Evolutionary conservation across 1,140 invertebrate genomes (phyloP).

Genomic region (Calephelis virginiensis): DNA sequence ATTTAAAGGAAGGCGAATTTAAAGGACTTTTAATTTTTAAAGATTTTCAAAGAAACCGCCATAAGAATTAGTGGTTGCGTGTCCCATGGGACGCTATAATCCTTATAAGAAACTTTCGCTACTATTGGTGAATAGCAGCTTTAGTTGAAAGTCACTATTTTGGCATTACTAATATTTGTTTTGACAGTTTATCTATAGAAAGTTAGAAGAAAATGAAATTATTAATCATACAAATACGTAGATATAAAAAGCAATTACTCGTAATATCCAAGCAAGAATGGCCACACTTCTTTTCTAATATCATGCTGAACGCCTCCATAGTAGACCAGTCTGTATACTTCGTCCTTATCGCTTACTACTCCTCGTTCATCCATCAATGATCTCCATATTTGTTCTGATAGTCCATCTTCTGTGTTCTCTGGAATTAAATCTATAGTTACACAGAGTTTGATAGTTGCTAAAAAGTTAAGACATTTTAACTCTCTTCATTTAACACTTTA

Average conservation of each 20-base stretch:
- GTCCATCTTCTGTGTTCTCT: slow-evolving; percentile 80
- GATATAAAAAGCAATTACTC: slow-evolving; percentile 55
- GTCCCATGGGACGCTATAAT: no score
- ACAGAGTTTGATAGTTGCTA: neutral
- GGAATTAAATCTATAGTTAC: slow-evolving; percentile 16
- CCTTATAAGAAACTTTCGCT: no score
- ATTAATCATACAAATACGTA: no score
- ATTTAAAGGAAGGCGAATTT: no score
- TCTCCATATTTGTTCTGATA: slow-evolving; percentile 85
- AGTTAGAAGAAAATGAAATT: neutral
- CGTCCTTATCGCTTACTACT: slow-evolving; percentile 80
- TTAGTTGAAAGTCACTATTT: no score
- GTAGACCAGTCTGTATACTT: slow-evolving; percentile 91
- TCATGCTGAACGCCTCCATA: slow-evolving; percentile 91
- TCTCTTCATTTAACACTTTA: no score
- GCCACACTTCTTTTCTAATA: slow-evolving; percentile 93
- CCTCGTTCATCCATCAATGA: slow-evolving; percentile 80
- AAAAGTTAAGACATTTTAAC: no score
- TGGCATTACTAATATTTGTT: neutral
- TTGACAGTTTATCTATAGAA: neutral
- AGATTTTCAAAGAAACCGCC: no score
- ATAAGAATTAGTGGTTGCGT: no score
- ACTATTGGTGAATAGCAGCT: no score
- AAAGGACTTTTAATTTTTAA: no score
- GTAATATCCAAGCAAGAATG: slow-evolving; percentile 93